A percentile compares a stretch with the other conserved stretches of the same genome.
Evolutionary conservation across 2,888 invertebrate species (phyloP).

Genomic region (Trissolcus brochymenae): DNA sequence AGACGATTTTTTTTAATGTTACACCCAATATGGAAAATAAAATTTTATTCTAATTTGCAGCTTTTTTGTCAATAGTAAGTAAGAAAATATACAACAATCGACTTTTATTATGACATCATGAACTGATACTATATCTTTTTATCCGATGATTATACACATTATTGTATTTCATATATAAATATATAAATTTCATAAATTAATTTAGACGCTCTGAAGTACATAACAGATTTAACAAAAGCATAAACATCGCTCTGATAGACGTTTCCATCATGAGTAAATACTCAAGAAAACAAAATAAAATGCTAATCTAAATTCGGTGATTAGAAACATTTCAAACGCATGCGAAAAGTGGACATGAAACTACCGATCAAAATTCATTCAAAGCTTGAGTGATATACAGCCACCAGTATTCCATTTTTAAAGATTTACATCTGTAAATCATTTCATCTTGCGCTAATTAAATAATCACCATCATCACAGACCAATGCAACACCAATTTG

Average conservation of each 20-base stretch:
- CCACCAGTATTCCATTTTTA: neutral
- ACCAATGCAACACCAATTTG: conserved; percentile 53
- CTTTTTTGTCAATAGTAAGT: conserved; percentile 15
- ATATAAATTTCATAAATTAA: conserved; percentile 10
- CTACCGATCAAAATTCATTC: neutral
- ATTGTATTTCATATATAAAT: conserved; percentile 23
- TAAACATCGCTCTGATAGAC: too few species aligned
- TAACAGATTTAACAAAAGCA: too few species aligned
- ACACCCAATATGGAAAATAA: conserved; percentile 27
- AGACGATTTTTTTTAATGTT: conserved; percentile 30
- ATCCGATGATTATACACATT: conserved; percentile 11
- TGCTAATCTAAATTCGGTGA: neutral
- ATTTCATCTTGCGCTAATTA: conserved; percentile 36
- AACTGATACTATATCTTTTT: conserved; percentile 10
- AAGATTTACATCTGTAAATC: neutral
- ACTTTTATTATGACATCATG: conserved; percentile 8
- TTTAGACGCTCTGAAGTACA: neutral
- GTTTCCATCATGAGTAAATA: too few species aligned
- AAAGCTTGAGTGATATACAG: neutral
- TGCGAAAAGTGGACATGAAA: neutral
- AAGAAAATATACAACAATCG: conserved; percentile 39
- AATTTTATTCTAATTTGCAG: conserved; percentile 8
- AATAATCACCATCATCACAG: conserved; percentile 53
- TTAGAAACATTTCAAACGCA: neutral
- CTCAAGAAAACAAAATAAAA: too few species aligned